Evolutionary conservation across 2,888 invertebrate species (phyloP).

Genomic region (Isoperla grammatica): DNA sequence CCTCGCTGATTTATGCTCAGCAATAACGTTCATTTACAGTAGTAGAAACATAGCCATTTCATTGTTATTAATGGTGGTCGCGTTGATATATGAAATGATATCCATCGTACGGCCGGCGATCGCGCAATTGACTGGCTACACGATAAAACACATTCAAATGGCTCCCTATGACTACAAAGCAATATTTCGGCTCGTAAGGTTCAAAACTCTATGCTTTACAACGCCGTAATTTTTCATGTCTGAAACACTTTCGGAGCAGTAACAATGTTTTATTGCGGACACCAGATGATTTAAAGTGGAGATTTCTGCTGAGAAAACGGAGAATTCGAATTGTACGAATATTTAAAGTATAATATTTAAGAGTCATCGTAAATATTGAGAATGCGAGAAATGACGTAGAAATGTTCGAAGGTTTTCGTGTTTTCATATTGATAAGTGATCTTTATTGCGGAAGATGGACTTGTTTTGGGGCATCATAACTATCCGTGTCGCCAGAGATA

Average conservation of each 20-base stretch:
- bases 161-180: neutral
- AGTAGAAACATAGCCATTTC: constrained; percentile 9
- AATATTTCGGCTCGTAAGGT: constrained; percentile 1
- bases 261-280: neutral
- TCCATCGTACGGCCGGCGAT: neutral
- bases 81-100: constrained; percentile 2
- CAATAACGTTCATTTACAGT: constrained; percentile 18
- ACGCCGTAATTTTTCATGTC: neutral
- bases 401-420: no score
- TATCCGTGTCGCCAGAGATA: no score
- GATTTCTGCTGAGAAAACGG: neutral
- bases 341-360: neutral
- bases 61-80: constrained; percentile 2
- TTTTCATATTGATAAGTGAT: no score
- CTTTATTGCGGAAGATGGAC: no score
- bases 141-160: constrained; percentile 9
- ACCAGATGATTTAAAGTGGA: neutral
- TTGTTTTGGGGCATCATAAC: no score
- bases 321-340: neutral
- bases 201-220: neutral
- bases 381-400: neutral
- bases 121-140: neutral
- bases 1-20: neutral
- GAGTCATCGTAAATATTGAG: neutral
- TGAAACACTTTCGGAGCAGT: neutral